phyloP scores from a whole-genome alignment of 2,888 invertebrate species.

The Eupithecia subfuscata region DNA sequence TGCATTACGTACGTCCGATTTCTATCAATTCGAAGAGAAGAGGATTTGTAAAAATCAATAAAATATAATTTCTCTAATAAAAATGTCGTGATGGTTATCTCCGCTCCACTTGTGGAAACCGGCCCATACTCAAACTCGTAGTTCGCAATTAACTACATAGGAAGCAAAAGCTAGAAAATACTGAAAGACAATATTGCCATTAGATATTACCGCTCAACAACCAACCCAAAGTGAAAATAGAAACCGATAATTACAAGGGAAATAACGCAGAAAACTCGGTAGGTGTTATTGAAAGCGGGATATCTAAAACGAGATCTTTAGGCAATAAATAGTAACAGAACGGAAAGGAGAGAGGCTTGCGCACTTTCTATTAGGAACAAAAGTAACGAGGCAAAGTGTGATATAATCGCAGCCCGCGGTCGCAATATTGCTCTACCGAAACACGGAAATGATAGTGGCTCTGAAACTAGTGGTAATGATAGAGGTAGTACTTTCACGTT shows the following conservation, averaged over 20 bases:
- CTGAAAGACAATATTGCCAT: neutral
- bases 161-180: neutral
- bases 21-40: neutral
- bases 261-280: conserved; percentile 39
- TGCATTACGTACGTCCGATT: neutral
- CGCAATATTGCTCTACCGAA: conserved; percentile 48
- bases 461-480: conserved; percentile 20
- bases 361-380: conserved; percentile 77
- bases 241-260: conserved; percentile 39
- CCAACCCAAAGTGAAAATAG: conserved; percentile 27
- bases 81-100: neutral
- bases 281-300: conserved; percentile 44
- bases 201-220: conserved; percentile 1
- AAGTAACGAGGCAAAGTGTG: conserved; percentile 75
- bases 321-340: conserved; percentile 71
- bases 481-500: conserved; percentile 18
- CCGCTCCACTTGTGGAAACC: neutral
- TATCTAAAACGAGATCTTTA: conserved; percentile 48
- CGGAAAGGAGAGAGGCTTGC: conserved; percentile 72
- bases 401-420: conserved; percentile 67
- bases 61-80: neutral
- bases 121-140: neutral
- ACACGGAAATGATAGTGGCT: conserved; percentile 16
- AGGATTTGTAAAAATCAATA: neutral
- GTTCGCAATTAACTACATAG: neutral